Base-by-base conservation (phyloP, 2,888 invertebrate species). In the Ophion ellenae region DNA sequence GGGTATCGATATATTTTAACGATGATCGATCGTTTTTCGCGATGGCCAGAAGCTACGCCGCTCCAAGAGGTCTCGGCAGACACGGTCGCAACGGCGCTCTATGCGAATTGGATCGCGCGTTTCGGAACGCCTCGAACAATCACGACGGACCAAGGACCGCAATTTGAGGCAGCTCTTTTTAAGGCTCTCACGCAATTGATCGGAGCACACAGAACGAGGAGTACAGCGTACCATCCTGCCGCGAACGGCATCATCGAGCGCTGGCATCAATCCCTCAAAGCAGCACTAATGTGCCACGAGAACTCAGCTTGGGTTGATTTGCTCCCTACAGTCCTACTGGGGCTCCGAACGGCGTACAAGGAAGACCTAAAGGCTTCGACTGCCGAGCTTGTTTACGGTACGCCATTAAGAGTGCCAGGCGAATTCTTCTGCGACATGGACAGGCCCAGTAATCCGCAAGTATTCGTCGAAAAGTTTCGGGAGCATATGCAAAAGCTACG, bases 311-410 rank as follows among this genome's bases (percentile, higher is more conserved):
- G 75, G 81, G 20, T 70, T 14, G 81, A 81, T 3, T 14, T 81
- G 0, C 75, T 81, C 1, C 90, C 91, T 1, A 83, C 85, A 9
- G 88, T 91, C 32, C 83, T 90, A 10, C 81, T 90, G 7, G 90
- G 89, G 24, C 85, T 91, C 24, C 81, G 91, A 59, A 53, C 87
- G 14, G 89, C 93, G 17, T 14, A 57, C 10, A 57, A 57, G 17
- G 57, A 57, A 57, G 17, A 93, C 36, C 82, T 93, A 7, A 45
- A 77, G 14, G 66, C 88, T 11, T 86, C 90, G 0, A 20, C 90
- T 6, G 90, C 90, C 0, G 90, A 91, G 73, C 74, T 90, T 0
- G 88, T 89, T 0, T 90, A 89, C 70, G 89, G 90, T 9, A 88
- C 89, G 20, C 87, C 90, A 0, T 79, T 90, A 2, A 86, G 90